These are phyloP conservation scores for Stichodactyla helianthus DNA, from an alignment of 64 coral and sea anemone genomes.

Conservation along the genomic window DNA sequence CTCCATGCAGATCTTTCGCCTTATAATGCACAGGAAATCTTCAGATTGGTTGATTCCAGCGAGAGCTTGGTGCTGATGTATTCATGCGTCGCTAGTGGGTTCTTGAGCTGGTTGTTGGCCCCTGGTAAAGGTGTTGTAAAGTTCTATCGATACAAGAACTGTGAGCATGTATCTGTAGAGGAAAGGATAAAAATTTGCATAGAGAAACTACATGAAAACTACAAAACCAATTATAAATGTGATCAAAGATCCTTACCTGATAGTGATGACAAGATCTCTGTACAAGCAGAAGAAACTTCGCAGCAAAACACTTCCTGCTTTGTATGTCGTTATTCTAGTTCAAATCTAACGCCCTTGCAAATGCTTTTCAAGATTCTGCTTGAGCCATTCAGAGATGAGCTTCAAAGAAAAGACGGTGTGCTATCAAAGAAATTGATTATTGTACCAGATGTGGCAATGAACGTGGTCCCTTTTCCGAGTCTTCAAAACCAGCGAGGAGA, in stretches of 20 bases:
- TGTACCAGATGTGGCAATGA: constrained; percentile 55
- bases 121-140: constrained; percentile 69
- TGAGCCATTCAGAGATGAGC: constrained; percentile 32
- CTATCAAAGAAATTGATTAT: constrained; percentile 42
- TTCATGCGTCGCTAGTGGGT: constrained; percentile 60
- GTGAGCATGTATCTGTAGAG: constrained; percentile 39
- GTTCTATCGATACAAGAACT: constrained; percentile 63
- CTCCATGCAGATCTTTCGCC: constrained; percentile 2
- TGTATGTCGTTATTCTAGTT: not conserved
- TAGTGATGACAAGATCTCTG: not conserved
- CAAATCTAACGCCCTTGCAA: constrained; percentile 40
- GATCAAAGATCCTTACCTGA: constrained; percentile 75
- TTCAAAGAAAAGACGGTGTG: constrained; percentile 20
- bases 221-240: constrained; percentile 45
- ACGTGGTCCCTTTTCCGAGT: constrained; percentile 62
- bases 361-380: constrained; percentile 40
- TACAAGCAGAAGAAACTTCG: not conserved
- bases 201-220: constrained; percentile 42
- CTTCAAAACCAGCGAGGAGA: constrained; percentile 50
- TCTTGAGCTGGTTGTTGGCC: constrained; percentile 59
- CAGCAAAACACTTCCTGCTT: constrained; percentile 31
- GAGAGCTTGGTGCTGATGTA: constrained; percentile 53
- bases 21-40: constrained; percentile 48
- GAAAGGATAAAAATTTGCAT: constrained; percentile 57
- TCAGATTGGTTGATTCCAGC: constrained; percentile 31